Percentiles rank a stretch among this genome's conserved stretches.
Evolutionary conservation across 2,113 vertebrate species (phyloP).

Genomic region (Paratilapia polleni): DNA sequence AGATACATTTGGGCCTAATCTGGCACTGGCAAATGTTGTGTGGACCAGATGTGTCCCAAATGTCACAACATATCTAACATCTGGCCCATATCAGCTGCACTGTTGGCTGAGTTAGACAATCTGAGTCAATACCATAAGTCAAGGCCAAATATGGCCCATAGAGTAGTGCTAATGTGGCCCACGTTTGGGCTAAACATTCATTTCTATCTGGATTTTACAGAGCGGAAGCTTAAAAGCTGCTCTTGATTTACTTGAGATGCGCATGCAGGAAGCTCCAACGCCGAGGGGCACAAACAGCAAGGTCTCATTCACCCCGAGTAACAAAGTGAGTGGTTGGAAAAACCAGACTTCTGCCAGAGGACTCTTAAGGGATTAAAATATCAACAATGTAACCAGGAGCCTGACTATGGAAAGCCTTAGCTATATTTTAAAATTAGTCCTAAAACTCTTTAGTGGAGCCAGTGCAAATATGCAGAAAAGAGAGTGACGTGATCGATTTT

Average conservation of each 20-base stretch:
- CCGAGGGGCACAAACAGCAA: neutral
- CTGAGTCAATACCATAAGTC: neutral
- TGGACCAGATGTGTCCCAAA: neutral
- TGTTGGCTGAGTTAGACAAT: neutral
- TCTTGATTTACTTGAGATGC: neutral
- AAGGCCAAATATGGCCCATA: neutral
- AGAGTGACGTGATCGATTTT: neutral
- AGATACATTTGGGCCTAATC: neutral
- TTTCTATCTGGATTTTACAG: neutral
- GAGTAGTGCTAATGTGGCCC: neutral
- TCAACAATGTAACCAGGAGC: neutral
- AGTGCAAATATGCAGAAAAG: neutral
- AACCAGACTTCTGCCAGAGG: neutral
- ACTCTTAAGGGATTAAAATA: conserved; percentile 6
- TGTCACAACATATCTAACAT: neutral
- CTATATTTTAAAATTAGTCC: neutral
- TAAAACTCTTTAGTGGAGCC: neutral
- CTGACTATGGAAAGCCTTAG: neutral
- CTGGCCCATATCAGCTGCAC: neutral
- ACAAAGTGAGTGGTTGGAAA: neutral
- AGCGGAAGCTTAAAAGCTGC: neutral
- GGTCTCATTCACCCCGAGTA: neutral
- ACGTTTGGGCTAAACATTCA: neutral
- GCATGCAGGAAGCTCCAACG: neutral
- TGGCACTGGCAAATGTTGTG: neutral